These are phyloP conservation scores for Gephyroberyx darwinii DNA, from an alignment of 2,797 vertebrate species.

Conservation along the genomic window DNA sequence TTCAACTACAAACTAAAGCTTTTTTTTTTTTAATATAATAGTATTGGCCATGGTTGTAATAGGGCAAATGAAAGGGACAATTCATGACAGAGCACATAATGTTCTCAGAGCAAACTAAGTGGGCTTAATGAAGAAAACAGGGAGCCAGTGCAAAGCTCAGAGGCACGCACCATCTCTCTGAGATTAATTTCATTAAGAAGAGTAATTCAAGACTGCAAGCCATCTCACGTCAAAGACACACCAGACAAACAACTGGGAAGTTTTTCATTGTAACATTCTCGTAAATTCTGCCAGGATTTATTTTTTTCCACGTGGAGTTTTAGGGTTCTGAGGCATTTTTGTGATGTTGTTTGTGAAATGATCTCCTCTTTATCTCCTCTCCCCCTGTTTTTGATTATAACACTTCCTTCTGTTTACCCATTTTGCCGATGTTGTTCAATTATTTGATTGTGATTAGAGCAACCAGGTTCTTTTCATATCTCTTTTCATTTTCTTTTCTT, in stretches of 20 bases:
- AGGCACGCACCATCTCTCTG: slow-evolving; percentile 47
- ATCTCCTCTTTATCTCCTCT: too few species aligned
- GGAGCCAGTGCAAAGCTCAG: slow-evolving; percentile 35
- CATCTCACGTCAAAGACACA: slow-evolving; percentile 29
- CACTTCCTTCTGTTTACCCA: background rate
- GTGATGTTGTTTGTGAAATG: too few species aligned
- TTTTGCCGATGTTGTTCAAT: background rate
- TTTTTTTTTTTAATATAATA: slow-evolving; percentile 45
- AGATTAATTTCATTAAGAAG: slow-evolving; percentile 57
- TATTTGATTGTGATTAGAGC: background rate
- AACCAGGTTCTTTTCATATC: background rate
- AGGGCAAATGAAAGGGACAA: slow-evolving; percentile 45
- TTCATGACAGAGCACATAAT: slow-evolving; percentile 42
- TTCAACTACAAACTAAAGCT: slow-evolving; percentile 37
- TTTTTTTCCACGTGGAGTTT: background rate
- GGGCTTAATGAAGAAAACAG: slow-evolving; percentile 47
- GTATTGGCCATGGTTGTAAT: slow-evolving; percentile 30
- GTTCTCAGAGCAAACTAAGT: slow-evolving; percentile 43
- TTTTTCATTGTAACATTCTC: slow-evolving; percentile 19
- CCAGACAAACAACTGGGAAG: slow-evolving; percentile 37
- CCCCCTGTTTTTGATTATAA: too few species aligned
- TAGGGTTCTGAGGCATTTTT: background rate
- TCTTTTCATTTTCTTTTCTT: background rate
- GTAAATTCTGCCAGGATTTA: background rate
- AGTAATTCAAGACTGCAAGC: slow-evolving; percentile 41